Evolutionary conservation across 1,140 invertebrate species (phyloP).

Genomic region (Protaetia brevitarsis): DNA sequence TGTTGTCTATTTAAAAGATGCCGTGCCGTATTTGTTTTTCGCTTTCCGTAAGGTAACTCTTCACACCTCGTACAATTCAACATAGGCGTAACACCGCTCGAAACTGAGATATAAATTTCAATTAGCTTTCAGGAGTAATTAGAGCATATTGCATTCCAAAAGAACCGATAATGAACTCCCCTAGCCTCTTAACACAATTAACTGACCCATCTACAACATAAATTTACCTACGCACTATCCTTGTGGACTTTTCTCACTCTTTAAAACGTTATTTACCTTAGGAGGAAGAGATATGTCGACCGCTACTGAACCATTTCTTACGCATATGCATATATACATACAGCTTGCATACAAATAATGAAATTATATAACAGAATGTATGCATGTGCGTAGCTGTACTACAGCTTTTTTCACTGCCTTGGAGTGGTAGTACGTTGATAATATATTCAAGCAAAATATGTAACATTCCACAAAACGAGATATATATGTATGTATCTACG

Average conservation of each 20-base stretch:
- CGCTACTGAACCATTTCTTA: neutral
- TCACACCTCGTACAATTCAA: neutral
- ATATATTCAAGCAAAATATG: too few relatives aligned
- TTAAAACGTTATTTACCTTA: constrained; percentile 11
- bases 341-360: neutral
- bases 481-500: too few relatives aligned
- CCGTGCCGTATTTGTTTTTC: too few relatives aligned
- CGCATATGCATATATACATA: neutral
- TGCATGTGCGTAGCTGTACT: too few relatives aligned
- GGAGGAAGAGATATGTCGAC: neutral
- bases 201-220: constrained; percentile 8
- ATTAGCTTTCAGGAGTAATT: constrained; percentile 12
- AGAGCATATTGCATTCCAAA: neutral
- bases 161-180: constrained; percentile 9
- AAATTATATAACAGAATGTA: too few relatives aligned
- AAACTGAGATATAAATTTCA: constrained; percentile 16
- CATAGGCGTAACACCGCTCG: constrained; percentile 7
- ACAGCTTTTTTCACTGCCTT: too few relatives aligned
- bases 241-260: constrained; percentile 6
- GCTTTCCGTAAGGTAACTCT: neutral
- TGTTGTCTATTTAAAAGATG: too few relatives aligned
- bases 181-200: constrained; percentile 14
- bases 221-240: neutral
- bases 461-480: too few relatives aligned
- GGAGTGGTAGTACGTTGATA: too few relatives aligned